Percentiles rank a stretch among this genome's conserved stretches.
Conservation (phyloP, 2,797 vertebrate genomes). For the Margarornis squamiger region DNA sequence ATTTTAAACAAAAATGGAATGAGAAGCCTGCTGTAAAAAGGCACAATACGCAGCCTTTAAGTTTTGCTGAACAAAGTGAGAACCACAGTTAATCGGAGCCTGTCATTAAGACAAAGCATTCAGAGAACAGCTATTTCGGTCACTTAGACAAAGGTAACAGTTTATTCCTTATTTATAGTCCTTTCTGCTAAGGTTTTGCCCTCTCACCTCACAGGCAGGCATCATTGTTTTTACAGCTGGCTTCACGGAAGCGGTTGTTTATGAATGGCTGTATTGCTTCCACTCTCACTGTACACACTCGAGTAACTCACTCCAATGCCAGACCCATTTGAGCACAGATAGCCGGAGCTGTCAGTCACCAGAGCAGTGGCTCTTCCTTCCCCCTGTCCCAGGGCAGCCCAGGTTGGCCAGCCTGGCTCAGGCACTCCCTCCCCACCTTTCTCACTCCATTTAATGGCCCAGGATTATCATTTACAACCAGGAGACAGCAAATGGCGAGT, state of each 20-base stretch:
- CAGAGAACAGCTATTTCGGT: constrained; percentile 31
- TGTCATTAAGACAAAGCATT: constrained; percentile 9
- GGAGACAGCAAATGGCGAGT: background rate
- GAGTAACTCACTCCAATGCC: background rate
- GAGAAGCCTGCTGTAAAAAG: background rate
- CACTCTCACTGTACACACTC: background rate
- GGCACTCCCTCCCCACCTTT: background rate
- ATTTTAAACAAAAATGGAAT: background rate
- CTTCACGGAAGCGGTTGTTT: constrained; percentile 39
- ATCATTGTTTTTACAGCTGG: constrained; percentile 69
- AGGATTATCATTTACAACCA: background rate
- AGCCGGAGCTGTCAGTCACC: background rate
- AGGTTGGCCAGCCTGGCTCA: background rate
- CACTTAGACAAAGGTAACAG: constrained; percentile 28
- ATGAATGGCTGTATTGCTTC: constrained; percentile 31
- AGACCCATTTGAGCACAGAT: background rate
- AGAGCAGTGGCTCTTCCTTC: background rate
- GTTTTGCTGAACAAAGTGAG: background rate
- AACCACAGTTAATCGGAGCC: background rate
- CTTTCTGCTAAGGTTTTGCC: constrained; percentile 51
- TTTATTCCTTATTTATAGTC: constrained; percentile 51
- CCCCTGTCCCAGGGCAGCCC: background rate
- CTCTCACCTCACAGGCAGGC: constrained; percentile 16
- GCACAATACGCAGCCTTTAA: background rate
- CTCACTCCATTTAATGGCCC: background rate